Evolutionary conservation across 2,797 vertebrate genomes (phyloP), one percentile per base, ranked within the genome.

Genomic region (Esox lucius): DNA sequence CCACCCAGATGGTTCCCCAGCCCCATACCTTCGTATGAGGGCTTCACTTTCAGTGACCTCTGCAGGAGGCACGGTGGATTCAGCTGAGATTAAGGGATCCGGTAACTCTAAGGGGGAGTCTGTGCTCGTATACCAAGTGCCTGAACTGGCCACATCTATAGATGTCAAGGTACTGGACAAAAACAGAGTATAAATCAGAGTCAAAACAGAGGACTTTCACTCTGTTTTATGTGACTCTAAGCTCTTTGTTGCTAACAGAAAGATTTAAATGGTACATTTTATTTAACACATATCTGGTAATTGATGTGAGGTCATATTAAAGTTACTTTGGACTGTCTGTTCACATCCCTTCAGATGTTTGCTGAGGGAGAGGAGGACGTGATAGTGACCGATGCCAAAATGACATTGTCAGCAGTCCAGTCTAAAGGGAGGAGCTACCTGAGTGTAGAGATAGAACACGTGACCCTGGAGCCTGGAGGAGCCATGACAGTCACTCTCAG

Each of bases 1-100:
- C 61, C 87, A 71, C 2, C 72, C 82, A 81, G 89, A 93, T 70
- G 91, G 91, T 3, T 76, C 83, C 35, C 85, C 87, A 69, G 90
- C 85, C 76, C 79, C 87, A 62, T 70, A 64, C 15, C 3, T 91
- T 0, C 71, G 61, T 67, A 80, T 91, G 71, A 83, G 78, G 71
- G 88, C 89, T 13, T 71, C 70, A 2, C 26, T 83, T 22, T 33
- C 9, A 17, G 69, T 85, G 19, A 81, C 74, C 7, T 17, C 75
- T 5, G 5, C 74, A 33, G 81, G 70, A 70, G 72, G 67, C 7
- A 0, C 66, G 15, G 0, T 81, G 28, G 78, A 69, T 49, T 66
- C 68, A 48, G 77, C 86, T 15, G 76, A 13, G n/a, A 12, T 22
- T 3, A 68, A 83, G 5, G 69, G 59, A 19, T 2, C 19, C 24